phyloP scores from a whole-genome alignment of 2,888 invertebrate species.

The Tipula unca region DNA sequence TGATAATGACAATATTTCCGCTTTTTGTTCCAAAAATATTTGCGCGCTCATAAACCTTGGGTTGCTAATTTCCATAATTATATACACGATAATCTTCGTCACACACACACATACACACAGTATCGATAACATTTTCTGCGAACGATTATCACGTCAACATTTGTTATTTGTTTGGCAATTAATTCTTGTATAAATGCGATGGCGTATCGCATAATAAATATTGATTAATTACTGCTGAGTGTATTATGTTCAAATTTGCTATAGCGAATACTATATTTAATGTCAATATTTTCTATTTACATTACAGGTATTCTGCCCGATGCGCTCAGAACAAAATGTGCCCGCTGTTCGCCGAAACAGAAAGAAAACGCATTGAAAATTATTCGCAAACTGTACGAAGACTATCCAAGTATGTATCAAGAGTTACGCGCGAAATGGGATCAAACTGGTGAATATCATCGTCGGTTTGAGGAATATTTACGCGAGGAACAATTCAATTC shows the following conservation, averaged over 20 bases:
- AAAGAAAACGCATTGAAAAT: conserved; percentile 59
- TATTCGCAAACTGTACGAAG: conserved; percentile 53
- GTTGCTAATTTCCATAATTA: background rate
- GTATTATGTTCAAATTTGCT: too few relatives aligned
- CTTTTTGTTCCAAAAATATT: background rate
- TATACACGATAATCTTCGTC: background rate
- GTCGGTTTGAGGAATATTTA: conserved; percentile 41
- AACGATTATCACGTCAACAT: background rate
- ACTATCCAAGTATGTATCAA: conserved; percentile 58
- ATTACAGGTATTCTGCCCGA: conserved; percentile 59
- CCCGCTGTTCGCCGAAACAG: conserved; percentile 56
- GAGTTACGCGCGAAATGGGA: conserved; percentile 59
- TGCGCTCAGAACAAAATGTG: conserved; percentile 56
- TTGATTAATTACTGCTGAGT: background rate
- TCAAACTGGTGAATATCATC: conserved; percentile 56
- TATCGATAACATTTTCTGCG: background rate
- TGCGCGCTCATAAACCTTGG: background rate
- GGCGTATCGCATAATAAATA: background rate
- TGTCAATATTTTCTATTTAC: background rate
- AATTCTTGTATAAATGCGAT: background rate
- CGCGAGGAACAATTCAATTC: conserved; percentile 30
- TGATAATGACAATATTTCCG: background rate
- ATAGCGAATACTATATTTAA: too few relatives aligned
- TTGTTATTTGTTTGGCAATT: background rate
- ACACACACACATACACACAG: too few relatives aligned